Conservation (phyloP, 2,797 vertebrate species). For the Sebastes nivosus region DNA sequence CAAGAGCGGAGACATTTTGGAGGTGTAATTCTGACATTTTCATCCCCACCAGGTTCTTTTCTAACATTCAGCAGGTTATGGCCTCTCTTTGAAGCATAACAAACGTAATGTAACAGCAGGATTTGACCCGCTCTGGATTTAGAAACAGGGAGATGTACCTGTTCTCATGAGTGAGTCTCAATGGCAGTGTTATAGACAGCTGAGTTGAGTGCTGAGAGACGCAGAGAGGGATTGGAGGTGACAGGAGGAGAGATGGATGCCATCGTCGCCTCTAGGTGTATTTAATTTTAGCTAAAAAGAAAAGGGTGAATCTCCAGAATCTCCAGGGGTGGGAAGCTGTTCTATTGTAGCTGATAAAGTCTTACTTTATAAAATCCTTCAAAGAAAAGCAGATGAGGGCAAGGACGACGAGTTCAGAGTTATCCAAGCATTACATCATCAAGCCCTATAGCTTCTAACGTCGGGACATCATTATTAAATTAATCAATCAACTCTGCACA, state of each 20-base stretch:
- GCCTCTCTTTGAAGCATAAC: not conserved
- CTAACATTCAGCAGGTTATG: not conserved
- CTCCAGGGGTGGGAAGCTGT: conserved; percentile 12
- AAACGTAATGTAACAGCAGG: not conserved
- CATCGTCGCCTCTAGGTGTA: conserved; percentile 8
- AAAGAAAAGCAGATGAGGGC: not conserved
- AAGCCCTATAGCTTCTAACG: not conserved
- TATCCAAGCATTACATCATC: not conserved
- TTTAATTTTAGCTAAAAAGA: conserved; percentile 48
- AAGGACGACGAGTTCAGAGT: not conserved
- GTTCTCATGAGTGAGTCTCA: not conserved
- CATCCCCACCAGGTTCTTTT: not conserved
- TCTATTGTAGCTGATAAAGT: not conserved
- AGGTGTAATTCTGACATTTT: not conserved
- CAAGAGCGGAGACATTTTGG: not conserved
- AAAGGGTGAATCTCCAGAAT: conserved; percentile 5
- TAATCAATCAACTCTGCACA: conserved; percentile 11
- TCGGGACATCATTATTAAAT: not conserved
- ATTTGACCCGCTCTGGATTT: not conserved
- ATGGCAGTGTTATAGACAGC: conserved; percentile 19
- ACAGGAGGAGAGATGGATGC: conserved; percentile 32
- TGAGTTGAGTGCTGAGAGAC: not conserved
- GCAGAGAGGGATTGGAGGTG: conserved; percentile 4
- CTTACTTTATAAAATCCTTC: not conserved
- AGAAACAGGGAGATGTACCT: not conserved